A percentile compares a stretch with the other conserved stretches of the same genome.
Evolutionary conservation across 2,113 vertebrate genomes (phyloP).

Genomic region (Synodontis membranacea): DNA sequence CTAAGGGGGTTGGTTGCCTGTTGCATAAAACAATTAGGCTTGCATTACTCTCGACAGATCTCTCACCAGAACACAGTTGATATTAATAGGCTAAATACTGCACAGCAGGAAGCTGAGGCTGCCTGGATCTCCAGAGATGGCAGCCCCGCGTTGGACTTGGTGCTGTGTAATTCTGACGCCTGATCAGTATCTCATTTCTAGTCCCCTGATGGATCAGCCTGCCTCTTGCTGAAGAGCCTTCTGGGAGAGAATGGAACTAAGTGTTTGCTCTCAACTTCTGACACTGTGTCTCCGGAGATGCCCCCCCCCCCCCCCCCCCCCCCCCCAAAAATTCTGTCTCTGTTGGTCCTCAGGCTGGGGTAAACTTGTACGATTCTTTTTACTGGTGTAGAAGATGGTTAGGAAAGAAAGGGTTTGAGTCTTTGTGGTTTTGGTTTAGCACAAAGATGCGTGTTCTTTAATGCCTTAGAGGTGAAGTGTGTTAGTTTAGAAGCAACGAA

Average conservation of each 20-base stretch:
- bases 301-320: not conserved
- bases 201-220: conserved; percentile 39
- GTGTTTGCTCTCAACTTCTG: conserved; percentile 42
- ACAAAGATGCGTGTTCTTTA: not conserved
- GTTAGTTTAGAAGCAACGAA: not conserved
- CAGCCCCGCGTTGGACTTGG: conserved; percentile 33
- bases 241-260: conserved; percentile 36
- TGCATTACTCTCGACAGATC: conserved; percentile 52
- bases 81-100: conserved; percentile 53
- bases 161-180: conserved; percentile 35
- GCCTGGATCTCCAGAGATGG: conserved; percentile 51
- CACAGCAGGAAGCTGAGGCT: conserved; percentile 47
- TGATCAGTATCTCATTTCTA: conserved; percentile 46
- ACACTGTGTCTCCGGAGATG: conserved; percentile 25
- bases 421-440: not conserved
- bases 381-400: not conserved
- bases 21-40: conserved; percentile 59
- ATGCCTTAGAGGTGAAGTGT: not conserved
- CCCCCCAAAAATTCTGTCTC: not conserved
- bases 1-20: conserved; percentile 51
- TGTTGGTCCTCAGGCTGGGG: not conserved
- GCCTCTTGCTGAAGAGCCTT: conserved; percentile 45
- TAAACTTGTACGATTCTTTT: not conserved
- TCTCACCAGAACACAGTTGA: conserved; percentile 51
- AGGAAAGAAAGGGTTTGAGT: not conserved